Base-by-base conservation (phyloP, 2,888 invertebrate species). In the Agonopterix subpropinquella region DNA sequence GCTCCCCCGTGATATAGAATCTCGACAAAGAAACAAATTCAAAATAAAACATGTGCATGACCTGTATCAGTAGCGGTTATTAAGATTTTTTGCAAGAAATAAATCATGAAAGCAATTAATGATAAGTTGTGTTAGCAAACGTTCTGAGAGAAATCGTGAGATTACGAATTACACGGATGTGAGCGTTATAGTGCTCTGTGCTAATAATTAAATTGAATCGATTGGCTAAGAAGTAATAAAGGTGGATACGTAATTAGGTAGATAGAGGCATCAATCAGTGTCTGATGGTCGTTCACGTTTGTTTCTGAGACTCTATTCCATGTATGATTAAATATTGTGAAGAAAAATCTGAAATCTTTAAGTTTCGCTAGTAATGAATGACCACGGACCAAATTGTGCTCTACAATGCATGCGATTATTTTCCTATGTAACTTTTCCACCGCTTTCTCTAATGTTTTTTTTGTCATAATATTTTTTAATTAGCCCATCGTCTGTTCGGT, bases 1-100 rank as follows among this genome's bases (percentile, higher is more conserved):
- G 85, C 80, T 87, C 87, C 70, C 87, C 87, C 80, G 87, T 86
- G 83, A 87, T 86, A 85, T 86, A 86, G 84, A 85, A 87, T 87
- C 87, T 87, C 87, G 80, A 85, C 73, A 84, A 84, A 85, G 77
- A 82, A 85, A 83, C 72, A 85, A 83, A 82, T 47, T 70, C 68
- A 80, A 81, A 80, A 79, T 83, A 80, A 82, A 82, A 77, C 67
- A 78, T 65, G 56, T 63, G 62, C 57, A 59, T 55, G 57, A 57
- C 58, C 49, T 54, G 43, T 46, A 49, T 49, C 55, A 56, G 44
- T 45, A 50, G 48, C 49, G 49, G 50, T 48, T 54, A n/a, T n/a
- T 39, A 9, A n/a, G 9, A 39, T 9, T 39, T 39, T 39, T 37
- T 43, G 52, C 48, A 51, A 51, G 45, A 45, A 28, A 28, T 28